Conservation (phyloP, 1,140 invertebrate genomes). For the Chionoecetes opilio region DNA sequence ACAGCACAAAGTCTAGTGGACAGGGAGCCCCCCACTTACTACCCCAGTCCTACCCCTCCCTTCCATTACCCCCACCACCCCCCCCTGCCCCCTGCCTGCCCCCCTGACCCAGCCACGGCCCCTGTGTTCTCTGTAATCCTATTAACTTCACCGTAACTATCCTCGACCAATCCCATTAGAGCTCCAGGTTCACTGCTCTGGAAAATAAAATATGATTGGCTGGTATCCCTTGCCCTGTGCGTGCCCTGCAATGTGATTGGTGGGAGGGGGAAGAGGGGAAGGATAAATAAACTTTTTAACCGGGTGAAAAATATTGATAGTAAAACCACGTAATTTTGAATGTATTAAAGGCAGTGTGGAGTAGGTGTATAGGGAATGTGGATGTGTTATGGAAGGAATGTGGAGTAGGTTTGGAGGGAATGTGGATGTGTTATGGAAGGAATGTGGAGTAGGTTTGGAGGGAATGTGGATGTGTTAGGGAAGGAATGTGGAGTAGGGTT, state of each 20-base stretch:
- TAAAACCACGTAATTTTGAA: slow-evolving; percentile 7
- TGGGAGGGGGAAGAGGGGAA: neutral
- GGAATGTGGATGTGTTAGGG: too few species aligned
- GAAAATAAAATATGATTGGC: slow-evolving; percentile 74
- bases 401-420: too few species aligned
- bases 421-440: too few species aligned
- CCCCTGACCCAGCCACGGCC: neutral
- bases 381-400: too few species aligned
- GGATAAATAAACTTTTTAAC: neutral
- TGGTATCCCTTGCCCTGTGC: slow-evolving; percentile 54
- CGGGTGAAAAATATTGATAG: neutral
- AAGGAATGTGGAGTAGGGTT: too few species aligned
- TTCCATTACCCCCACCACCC: too few species aligned
- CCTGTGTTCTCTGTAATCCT: slow-evolving; percentile 58
- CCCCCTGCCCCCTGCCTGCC: neutral
- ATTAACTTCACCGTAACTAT: slow-evolving; percentile 67
- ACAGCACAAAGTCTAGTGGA: too few species aligned
- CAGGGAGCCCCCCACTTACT: too few species aligned
- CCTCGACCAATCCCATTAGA: slow-evolving; percentile 72
- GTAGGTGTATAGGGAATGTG: too few species aligned
- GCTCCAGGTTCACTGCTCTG: slow-evolving; percentile 67
- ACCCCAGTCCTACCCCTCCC: too few species aligned
- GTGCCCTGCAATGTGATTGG: slow-evolving; percentile 52
- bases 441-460: too few species aligned
- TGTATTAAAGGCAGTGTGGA: neutral